phyloP scores from a whole-genome alignment of 2,113 vertebrate genomes.

The Amazona vittata region DNA sequence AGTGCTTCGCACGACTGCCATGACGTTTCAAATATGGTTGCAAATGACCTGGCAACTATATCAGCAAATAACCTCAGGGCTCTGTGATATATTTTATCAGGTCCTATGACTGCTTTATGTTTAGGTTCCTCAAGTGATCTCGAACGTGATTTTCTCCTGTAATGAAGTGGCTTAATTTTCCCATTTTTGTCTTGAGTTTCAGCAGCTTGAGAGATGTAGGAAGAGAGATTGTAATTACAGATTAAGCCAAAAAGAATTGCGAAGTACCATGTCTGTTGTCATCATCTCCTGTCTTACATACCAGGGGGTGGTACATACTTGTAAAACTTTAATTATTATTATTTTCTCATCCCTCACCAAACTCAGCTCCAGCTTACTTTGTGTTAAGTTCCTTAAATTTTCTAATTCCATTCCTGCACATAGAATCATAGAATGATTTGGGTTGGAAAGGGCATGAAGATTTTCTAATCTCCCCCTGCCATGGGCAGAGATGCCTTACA shows the following conservation, averaged over 20 bases:
- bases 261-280: neutral
- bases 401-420: neutral
- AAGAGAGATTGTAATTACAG: neutral
- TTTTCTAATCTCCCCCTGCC: neutral
- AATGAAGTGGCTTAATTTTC: neutral
- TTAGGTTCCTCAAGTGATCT: neutral
- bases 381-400: neutral
- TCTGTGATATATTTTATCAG: neutral
- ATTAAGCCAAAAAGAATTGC: neutral
- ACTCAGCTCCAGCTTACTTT: neutral
- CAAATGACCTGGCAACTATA: neutral
- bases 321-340: neutral
- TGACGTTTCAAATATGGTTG: neutral
- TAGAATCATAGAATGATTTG: neutral
- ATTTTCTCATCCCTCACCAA: neutral
- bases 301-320: fast-evolving
- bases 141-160: neutral
- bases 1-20: neutral
- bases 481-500: neutral
- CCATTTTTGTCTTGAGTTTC: neutral
- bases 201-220: neutral
- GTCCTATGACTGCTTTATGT: neutral
- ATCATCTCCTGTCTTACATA: neutral
- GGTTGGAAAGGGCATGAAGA: neutral
- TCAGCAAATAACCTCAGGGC: neutral